Conservation (phyloP, 1,140 invertebrate genomes). For the Wiebesia pumilae region DNA sequence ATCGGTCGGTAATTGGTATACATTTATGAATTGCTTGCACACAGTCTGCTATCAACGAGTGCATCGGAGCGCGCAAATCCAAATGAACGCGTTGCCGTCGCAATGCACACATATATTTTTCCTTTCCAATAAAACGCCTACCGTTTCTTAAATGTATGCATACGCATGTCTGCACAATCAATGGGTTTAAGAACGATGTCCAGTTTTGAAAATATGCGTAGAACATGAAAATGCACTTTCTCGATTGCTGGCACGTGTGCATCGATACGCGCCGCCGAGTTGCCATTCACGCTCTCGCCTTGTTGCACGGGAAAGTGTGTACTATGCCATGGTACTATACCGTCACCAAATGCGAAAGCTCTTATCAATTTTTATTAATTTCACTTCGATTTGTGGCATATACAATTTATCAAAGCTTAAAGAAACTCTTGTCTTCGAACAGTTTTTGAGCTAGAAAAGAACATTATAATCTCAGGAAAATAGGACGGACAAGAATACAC, state of each 20-base stretch:
- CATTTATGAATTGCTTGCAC: background rate
- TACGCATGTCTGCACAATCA: background rate
- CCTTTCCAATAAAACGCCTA: background rate
- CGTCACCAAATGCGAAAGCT: background rate
- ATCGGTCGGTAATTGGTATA: background rate
- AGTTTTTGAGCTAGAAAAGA: too few species aligned
- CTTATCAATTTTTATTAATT: background rate
- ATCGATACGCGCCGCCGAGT: background rate
- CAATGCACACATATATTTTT: background rate
- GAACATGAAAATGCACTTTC: conserved; percentile 38
- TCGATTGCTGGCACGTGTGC: background rate
- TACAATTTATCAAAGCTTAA: too few species aligned
- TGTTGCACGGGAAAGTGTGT: background rate
- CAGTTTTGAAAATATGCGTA: background rate
- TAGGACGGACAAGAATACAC: too few species aligned
- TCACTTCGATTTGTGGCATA: background rate
- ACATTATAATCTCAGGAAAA: too few species aligned
- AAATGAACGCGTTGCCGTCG: background rate
- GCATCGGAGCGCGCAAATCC: background rate
- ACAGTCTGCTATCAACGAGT: background rate
- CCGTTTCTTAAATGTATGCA: background rate
- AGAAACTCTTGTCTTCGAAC: too few species aligned
- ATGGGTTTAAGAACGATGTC: background rate
- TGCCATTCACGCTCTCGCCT: background rate
- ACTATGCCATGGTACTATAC: background rate